phyloP scores from a whole-genome alignment of 1,140 invertebrate species.

The Pseudomyrmex dendroicus region DNA sequence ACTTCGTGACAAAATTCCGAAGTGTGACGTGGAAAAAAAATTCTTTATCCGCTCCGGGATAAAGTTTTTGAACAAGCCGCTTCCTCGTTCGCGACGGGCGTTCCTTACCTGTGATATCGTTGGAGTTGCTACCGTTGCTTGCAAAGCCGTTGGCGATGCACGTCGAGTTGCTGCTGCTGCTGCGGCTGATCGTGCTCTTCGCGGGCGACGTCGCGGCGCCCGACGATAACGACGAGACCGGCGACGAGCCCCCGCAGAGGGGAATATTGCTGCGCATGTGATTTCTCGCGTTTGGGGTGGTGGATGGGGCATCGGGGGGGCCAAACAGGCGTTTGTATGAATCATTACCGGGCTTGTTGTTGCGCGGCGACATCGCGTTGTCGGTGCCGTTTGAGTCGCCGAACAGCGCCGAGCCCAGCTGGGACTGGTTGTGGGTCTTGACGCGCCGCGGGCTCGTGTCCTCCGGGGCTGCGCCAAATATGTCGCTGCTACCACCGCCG shows the following conservation, averaged over 20 bases:
- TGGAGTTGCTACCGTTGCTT: slow-evolving; percentile 73
- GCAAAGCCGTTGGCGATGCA: slow-evolving; percentile 78
- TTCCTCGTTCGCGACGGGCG: neutral
- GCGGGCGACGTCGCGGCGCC: slow-evolving; percentile 71
- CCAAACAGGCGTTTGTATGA: slow-evolving; percentile 85
- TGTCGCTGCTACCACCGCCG: slow-evolving; percentile 88
- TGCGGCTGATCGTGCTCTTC: slow-evolving; percentile 75
- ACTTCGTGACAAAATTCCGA: neutral
- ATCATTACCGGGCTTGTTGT: slow-evolving; percentile 85
- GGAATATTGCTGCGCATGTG: slow-evolving; percentile 83
- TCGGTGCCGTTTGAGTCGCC: slow-evolving; percentile 74
- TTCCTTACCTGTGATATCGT: slow-evolving; percentile 82
- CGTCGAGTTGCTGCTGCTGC: slow-evolving; percentile 79
- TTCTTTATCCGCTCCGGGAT: neutral
- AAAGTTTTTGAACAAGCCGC: neutral
- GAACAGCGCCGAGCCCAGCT: slow-evolving; percentile 82
- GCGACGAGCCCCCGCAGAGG: slow-evolving; percentile 74
- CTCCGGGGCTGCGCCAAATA: slow-evolving; percentile 85
- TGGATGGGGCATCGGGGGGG: slow-evolving; percentile 82
- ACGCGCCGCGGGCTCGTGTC: slow-evolving; percentile 80
- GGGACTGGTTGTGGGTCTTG: slow-evolving; percentile 81
- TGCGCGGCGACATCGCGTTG: slow-evolving; percentile 76
- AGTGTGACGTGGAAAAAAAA: neutral
- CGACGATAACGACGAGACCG: slow-evolving; percentile 57
- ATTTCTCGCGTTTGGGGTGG: slow-evolving; percentile 83